phyloP scores from a whole-genome alignment of 2,113 vertebrate species.

The Lasiurus cinereus region DNA sequence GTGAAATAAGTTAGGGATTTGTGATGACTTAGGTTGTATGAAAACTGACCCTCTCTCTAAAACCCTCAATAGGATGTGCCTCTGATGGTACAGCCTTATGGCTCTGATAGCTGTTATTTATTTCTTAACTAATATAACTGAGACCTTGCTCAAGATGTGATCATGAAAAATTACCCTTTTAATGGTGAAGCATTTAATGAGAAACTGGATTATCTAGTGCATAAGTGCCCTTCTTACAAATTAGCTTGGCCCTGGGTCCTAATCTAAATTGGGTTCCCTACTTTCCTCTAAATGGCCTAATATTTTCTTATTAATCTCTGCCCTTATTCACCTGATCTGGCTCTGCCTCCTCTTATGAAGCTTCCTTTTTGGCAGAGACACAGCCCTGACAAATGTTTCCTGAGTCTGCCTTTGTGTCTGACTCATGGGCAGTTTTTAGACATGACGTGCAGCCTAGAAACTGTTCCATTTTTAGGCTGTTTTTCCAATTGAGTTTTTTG shows the following conservation, averaged over 20 bases:
- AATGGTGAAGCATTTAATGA: constrained; percentile 78
- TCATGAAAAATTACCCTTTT: constrained; percentile 83
- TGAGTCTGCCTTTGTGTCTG: not conserved
- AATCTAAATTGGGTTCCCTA: constrained; percentile 72
- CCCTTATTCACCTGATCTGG: constrained; percentile 76
- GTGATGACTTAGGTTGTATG: not conserved
- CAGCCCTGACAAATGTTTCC: constrained; percentile 45
- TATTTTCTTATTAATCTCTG: constrained; percentile 84
- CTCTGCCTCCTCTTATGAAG: constrained; percentile 42
- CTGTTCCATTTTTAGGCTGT: constrained; percentile 14
- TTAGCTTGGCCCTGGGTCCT: constrained; percentile 63
- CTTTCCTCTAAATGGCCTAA: constrained; percentile 78
- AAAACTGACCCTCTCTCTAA: not conserved
- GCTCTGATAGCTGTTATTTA: constrained; percentile 80
- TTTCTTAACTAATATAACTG: constrained; percentile 75
- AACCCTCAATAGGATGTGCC: not conserved
- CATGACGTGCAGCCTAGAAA: not conserved
- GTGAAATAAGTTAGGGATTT: not conserved
- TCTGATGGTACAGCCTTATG: constrained; percentile 16
- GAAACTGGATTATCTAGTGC: constrained; percentile 74
- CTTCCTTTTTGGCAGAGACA: not conserved
- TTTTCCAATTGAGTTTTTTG: not conserved
- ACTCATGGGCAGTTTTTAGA: not conserved
- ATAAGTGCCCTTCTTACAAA: constrained; percentile 75
- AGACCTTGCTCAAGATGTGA: constrained; percentile 75